phyloP scores from a whole-genome alignment of 2,113 vertebrate genomes.

The Ceratotherium simum region DNA sequence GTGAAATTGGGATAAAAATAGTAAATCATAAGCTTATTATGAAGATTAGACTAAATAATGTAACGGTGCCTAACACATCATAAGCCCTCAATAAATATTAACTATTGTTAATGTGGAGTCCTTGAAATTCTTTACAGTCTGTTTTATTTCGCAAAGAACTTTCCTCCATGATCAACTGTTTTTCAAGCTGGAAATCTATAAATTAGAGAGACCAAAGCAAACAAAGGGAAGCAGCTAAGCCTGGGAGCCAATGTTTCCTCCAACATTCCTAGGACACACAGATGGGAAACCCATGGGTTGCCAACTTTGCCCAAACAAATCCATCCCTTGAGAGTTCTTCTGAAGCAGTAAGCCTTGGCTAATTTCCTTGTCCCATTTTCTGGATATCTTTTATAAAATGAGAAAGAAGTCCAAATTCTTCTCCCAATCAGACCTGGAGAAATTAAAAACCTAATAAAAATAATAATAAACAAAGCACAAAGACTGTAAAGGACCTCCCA shows the following conservation, averaged over 20 bases:
- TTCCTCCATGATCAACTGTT: not conserved
- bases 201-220: constrained; percentile 40
- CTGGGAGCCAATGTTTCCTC: not conserved
- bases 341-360: not conserved
- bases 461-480: constrained; percentile 34
- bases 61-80: not conserved
- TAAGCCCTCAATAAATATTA: not conserved
- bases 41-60: not conserved
- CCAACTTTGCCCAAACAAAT: constrained; percentile 47
- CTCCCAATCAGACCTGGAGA: not conserved
- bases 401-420: constrained; percentile 22
- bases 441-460: constrained; percentile 15
- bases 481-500: not conserved
- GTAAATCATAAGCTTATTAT: not conserved
- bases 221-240: not conserved
- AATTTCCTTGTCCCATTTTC: constrained; percentile 21
- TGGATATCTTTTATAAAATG: constrained; percentile 9
- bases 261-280: not conserved
- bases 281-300: constrained; percentile 17
- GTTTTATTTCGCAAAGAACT: constrained; percentile 39
- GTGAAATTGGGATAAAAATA: constrained; percentile 20
- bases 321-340: not conserved
- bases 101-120: not conserved
- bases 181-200: constrained; percentile 12
- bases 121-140: not conserved